Conservation (phyloP, 1,140 invertebrate genomes). For the Brachionus calyciflorus region DNA sequence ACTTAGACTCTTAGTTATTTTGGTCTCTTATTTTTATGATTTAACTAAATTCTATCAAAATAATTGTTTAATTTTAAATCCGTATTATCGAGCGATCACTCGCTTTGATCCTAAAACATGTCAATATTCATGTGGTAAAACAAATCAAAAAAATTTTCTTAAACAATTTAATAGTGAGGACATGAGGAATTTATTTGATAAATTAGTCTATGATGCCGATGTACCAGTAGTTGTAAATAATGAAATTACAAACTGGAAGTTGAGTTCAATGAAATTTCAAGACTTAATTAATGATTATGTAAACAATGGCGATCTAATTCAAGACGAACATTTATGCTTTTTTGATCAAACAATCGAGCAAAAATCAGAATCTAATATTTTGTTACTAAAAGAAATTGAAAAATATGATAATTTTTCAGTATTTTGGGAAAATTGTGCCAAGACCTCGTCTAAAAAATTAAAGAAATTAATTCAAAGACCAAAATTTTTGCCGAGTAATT, state of each 20-base stretch:
- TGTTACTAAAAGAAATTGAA: not conserved
- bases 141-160: slow-evolving; percentile 23
- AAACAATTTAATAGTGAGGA: not conserved
- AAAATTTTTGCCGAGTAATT: slow-evolving; percentile 5
- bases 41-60: slow-evolving; percentile 25
- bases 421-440: slow-evolving; percentile 35
- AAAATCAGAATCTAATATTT: not conserved
- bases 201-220: slow-evolving; percentile 10
- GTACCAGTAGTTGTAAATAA: not conserved
- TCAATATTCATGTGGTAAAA: slow-evolving; percentile 27
- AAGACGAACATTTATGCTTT: not conserved
- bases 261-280: not conserved
- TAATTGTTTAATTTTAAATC: slow-evolving; percentile 20
- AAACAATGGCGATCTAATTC: not conserved
- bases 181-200: not conserved
- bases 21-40: slow-evolving; percentile 29
- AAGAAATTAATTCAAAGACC: slow-evolving; percentile 8
- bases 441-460: not conserved
- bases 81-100: not conserved
- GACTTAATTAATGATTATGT: not conserved
- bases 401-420: not conserved
- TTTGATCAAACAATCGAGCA: not conserved
- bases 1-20: not conserved
- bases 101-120: not conserved
- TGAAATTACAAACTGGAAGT: slow-evolving; percentile 5